Base-by-base conservation (phyloP, 2,113 vertebrate species). In the Promerops cafer region DNA sequence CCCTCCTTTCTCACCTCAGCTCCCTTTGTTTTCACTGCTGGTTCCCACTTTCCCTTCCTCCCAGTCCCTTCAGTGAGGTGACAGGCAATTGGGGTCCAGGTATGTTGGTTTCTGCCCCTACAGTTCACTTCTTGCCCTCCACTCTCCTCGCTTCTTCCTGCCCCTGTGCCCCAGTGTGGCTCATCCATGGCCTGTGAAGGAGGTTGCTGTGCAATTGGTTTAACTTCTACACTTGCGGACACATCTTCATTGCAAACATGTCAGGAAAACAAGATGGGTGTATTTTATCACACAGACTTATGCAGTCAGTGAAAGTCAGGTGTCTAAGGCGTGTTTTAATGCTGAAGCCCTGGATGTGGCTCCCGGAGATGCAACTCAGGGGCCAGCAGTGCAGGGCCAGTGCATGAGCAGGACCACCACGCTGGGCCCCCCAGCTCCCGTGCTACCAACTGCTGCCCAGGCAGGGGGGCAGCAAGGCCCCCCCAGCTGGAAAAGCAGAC, bases 401-500 rank as follows among this genome's bases (percentile, higher is more conserved):
- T 1, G 9, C 4, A 2, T 2, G 27, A 52, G 45, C 9, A 6
- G 57, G 7, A 49, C 60, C 23, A 31, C 16, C 54, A 7, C 0
- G 0, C 60, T 52, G 64, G 30, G 42, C 33, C 16, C 11, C 17
- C 21, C 57, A 31, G 45, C 44, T 60, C 30, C 47, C 0, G 0
- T 2, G 1, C 42, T 71, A n/a, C 61, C 42, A 42, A 44, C 26
- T 15, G 5, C 45, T 7, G 1, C 3, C 2, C 61, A 26, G 40
- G n/a, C 28, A 61, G 24, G 57, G 33, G n/a, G 33, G 11, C 79
- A 63, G 70, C 70, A 54, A 70, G 47, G 49, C 27, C 78, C 47
- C 21, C 22, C 12, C 2, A 1, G 16, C 50, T 74, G 61, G 47
- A 78, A 20, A 63, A 84, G 56, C 31, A 59, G 78, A 26, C 17